These are phyloP conservation scores for Platyura marginata DNA, from an alignment of 1,140 invertebrate species.

Conservation along the genomic window DNA sequence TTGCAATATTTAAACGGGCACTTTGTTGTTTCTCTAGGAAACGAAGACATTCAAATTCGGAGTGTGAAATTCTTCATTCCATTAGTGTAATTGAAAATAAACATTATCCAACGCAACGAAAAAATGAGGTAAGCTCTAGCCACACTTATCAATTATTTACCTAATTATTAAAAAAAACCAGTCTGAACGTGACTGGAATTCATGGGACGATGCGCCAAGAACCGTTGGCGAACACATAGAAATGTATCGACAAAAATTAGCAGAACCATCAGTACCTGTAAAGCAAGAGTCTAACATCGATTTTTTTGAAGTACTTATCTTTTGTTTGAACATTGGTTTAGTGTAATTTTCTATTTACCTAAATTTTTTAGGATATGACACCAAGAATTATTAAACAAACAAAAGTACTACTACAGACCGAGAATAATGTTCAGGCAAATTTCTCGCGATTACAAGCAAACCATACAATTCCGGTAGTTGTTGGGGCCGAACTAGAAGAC, in stretches of 20 bases:
- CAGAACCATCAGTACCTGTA: constrained; percentile 15
- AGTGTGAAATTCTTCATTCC: constrained; percentile 9
- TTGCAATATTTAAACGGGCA: constrained; percentile 17
- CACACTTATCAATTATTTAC: background rate
- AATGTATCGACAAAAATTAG: constrained; percentile 19
- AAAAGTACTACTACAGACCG: constrained; percentile 15
- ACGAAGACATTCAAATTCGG: constrained; percentile 14
- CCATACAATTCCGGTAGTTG: constrained; percentile 13
- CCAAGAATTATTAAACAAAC: constrained; percentile 21
- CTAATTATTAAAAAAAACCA: too few relatives aligned
- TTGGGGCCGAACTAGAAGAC: constrained; percentile 21
- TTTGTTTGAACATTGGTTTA: background rate
- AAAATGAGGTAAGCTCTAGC: background rate
- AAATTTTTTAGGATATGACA: constrained; percentile 13
- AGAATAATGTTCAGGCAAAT: constrained; percentile 5
- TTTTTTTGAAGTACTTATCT: constrained; percentile 18
- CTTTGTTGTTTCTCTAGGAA: constrained; percentile 21
- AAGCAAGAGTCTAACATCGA: constrained; percentile 18
- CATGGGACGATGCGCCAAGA: constrained; percentile 21
- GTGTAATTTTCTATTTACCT: background rate
- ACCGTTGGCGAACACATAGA: constrained; percentile 24
- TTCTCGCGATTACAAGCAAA: constrained; percentile 20
- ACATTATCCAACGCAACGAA: background rate
- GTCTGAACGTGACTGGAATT: constrained; percentile 21
- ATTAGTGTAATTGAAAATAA: constrained; percentile 13